Base-by-base conservation (phyloP, 1,140 invertebrate genomes). In the Kradibia gibbosae region DNA sequence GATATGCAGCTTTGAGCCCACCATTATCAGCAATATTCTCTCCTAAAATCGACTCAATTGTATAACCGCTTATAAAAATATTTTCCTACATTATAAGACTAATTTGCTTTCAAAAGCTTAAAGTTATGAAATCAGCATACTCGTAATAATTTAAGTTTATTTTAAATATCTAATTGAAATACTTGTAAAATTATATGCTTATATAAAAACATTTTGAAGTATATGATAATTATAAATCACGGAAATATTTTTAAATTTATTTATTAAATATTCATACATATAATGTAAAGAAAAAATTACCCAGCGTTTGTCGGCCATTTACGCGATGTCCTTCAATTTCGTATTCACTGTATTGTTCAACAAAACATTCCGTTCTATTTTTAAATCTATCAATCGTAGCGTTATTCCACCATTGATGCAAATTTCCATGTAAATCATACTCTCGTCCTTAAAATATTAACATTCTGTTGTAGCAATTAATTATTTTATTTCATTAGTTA, bases 351-450 rank as follows among this genome's bases (percentile, higher is more conserved):
- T 99, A 99, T 89, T 99, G 98, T 60, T 97, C 93, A 17, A 97
- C 94, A 77, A 99, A 95, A 87, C 99, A 99, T 85, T 98, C 93
- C 0, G 97, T 95, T 83, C 96, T 93, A 65, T 95, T 93, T 86
- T 98, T 97, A 88, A 99, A 99, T 36, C 93, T 94, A 0, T 94
- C 93, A 77, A 98, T 97, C 0, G 98, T 99, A 15, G 94, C 94
- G 85, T 98, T 96, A 82, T 98, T 97, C 99, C 98, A 99, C 99
- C 99, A 99, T 81, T 97, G 96, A 87, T 98, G 94, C 77, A 99
- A 91, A 90, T 99, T 99, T 0, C 99, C 99, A 84, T 96, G 92
- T 87, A 89, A 84, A 85, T 91, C 91, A 60, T 91, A 91, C 81
- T 91, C 89, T 73, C 96, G 90, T 50, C 95, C 95, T 95, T 77